Percentiles rank a stretch among this genome's conserved stretches.
phyloP scores from a whole-genome alignment of 2,797 vertebrate genomes.

The Mormyrops boulengeri region DNA sequence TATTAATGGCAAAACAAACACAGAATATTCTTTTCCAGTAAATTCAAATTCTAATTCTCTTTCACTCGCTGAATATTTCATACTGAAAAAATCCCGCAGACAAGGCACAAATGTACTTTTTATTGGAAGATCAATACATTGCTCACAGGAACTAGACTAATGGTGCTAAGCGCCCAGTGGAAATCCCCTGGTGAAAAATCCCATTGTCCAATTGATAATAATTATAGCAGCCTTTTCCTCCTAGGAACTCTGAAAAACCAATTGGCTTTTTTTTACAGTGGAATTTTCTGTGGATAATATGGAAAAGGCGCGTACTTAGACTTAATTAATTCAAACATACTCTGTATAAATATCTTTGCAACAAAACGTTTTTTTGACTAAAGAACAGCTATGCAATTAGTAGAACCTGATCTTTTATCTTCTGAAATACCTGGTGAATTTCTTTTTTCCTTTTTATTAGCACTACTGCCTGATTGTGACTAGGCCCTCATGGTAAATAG shows the following conservation, averaged over 20 bases:
- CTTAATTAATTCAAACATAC: not conserved
- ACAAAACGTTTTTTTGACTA: not conserved
- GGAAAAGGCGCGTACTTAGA: not conserved
- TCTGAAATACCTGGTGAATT: not conserved
- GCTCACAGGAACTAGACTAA: conserved; percentile 23
- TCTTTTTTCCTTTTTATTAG: not conserved
- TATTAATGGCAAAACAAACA: not conserved
- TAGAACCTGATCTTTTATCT: not conserved
- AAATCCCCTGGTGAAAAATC: conserved; percentile 35
- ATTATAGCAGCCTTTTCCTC: conserved; percentile 38
- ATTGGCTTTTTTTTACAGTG: conserved; percentile 31
- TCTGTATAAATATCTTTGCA: not conserved
- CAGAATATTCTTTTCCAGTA: not conserved
- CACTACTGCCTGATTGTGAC: not conserved
- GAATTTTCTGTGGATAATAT: not conserved
- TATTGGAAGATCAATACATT: conserved; percentile 29
- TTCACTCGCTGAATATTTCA: conserved; percentile 14
- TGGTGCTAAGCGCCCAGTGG: conserved; percentile 19
- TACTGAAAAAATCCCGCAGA: conserved; percentile 15
- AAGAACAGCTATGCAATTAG: not conserved
- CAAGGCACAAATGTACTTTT: conserved; percentile 26
- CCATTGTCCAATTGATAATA: conserved; percentile 40
- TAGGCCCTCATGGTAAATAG: not conserved
- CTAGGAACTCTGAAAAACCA: conserved; percentile 35
- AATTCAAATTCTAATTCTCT: not conserved